Percentiles rank a stretch among this genome's conserved stretches.
Conservation (phyloP, 2,797 vertebrate genomes). For the Trachops cirrhosus region DNA sequence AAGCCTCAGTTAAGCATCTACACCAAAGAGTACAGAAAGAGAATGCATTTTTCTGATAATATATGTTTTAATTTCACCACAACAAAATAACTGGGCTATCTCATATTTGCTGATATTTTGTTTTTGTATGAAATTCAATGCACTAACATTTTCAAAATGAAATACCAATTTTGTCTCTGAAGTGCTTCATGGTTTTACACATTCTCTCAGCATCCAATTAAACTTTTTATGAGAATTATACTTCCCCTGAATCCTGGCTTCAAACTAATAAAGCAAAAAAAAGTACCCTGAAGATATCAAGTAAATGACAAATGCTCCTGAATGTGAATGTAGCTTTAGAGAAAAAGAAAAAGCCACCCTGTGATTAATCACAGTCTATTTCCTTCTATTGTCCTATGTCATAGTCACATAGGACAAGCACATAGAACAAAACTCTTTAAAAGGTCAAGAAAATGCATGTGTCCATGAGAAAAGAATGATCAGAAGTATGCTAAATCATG, state of each 20-base stretch:
- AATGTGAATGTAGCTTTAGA: background rate
- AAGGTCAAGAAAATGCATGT: slow-evolving; percentile 73
- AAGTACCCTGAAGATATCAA: background rate
- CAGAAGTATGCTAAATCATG: slow-evolving; percentile 75
- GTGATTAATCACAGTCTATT: slow-evolving; percentile 65
- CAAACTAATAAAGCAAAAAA: background rate
- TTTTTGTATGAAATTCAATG: background rate
- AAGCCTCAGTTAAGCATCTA: background rate
- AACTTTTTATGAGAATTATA: background rate
- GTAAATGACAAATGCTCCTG: background rate
- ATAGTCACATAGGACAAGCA: slow-evolving; percentile 5
- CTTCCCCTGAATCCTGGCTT: background rate
- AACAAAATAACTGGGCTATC: background rate
- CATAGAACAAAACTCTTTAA: slow-evolving; percentile 52
- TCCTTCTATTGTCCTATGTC: background rate
- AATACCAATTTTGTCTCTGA: background rate
- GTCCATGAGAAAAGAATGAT: slow-evolving; percentile 30
- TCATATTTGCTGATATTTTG: background rate
- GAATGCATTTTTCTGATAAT: background rate
- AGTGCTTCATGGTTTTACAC: background rate
- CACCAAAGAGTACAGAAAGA: background rate
- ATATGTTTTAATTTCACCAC: background rate
- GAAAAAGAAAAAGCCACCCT: background rate
- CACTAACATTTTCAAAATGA: background rate
- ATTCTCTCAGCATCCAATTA: background rate